Evolutionary conservation across 2,888 invertebrate species (phyloP), one percentile per base, ranked within the genome.

Genomic region (Cordilura impudica): DNA sequence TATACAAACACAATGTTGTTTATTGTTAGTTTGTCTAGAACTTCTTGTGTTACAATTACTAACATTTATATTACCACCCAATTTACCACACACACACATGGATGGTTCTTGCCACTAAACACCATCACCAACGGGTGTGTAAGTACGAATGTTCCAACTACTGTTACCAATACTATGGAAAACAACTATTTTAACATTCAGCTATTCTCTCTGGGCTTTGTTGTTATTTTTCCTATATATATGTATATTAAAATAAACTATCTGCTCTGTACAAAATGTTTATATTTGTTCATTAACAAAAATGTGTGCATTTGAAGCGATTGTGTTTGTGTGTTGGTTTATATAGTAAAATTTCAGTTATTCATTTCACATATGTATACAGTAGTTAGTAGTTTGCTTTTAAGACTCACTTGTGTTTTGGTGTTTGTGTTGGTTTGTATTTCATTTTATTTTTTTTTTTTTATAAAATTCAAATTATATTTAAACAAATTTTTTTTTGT

Each of bases 221-320:
- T n/a, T 76, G 47, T 35, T 54, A 8, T 19, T 18, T 63, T 4
- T 53, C 39, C 54, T 18, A 26, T 29, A 18, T 47, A 6, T 47
- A 47, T 14, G 14, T 12, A 51, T 39, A 39, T 12, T 39, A 49
- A 65, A 21, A 51, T 39, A 18, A 21, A 51, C 39, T 67, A 45
- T 26, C 14, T 10, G 2, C 23, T 18, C 23, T n/a, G 16, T 12
- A n/a, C n/a, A 54, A 56, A 12, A 19, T 45, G 45, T 51, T 61
- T 54, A 72, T 80, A 72, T 81, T 81, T 81, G 81, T 81, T 81
- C 81, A 81, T 81, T 81, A 81, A 77, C 81, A 74, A 70, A 76
- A 70, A 56, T 70, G 67, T 63, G 61, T 73, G 76, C 21, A 66
- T 56, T 21, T 58, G 43, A 63, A 63, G 69, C 70, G 56, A 14